These are phyloP conservation scores for Tenthredo amoena DNA, from an alignment of 2,888 invertebrate species.

Conservation along the genomic window DNA sequence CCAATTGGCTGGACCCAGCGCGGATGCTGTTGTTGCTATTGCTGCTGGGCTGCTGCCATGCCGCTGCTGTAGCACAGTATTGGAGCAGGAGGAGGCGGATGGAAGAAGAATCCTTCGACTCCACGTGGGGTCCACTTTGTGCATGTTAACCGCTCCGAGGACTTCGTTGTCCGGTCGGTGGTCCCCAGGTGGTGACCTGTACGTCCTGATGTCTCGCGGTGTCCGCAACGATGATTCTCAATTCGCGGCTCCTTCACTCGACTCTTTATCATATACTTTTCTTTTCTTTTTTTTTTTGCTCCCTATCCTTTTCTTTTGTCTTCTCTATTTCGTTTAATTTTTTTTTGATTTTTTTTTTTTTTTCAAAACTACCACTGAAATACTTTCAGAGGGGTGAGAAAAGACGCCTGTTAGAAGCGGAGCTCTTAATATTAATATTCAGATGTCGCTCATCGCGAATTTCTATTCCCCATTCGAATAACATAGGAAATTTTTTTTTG, in stretches of 20 bases:
- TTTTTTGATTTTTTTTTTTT: background rate
- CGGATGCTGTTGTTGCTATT: constrained; percentile 31
- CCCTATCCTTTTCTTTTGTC: too few relatives aligned
- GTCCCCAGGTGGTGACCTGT: constrained; percentile 49
- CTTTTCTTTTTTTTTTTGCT: background rate
- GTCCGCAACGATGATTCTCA: constrained; percentile 42
- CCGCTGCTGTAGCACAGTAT: background rate
- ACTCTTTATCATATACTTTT: background rate
- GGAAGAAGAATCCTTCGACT: constrained; percentile 48
- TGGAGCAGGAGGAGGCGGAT: constrained; percentile 33
- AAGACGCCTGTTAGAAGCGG: too few relatives aligned
- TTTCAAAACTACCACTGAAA: too few relatives aligned
- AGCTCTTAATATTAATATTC: too few relatives aligned
- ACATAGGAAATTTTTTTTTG: too few relatives aligned
- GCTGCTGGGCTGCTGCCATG: background rate
- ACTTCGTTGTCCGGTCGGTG: constrained; percentile 45
- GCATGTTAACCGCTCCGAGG: constrained; percentile 50
- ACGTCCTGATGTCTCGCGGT: constrained; percentile 25
- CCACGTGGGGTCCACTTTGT: constrained; percentile 53
- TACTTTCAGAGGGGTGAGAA: too few relatives aligned
- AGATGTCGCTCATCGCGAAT: too few relatives aligned
- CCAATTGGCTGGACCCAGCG: constrained; percentile 41
- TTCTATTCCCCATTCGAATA: too few relatives aligned
- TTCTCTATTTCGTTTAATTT: background rate
- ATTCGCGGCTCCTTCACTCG: constrained; percentile 26